A percentile compares a stretch with the other conserved stretches of the same genome.
phyloP scores from a whole-genome alignment of 2,888 invertebrate genomes.

The Andrena chrysosceles region DNA sequence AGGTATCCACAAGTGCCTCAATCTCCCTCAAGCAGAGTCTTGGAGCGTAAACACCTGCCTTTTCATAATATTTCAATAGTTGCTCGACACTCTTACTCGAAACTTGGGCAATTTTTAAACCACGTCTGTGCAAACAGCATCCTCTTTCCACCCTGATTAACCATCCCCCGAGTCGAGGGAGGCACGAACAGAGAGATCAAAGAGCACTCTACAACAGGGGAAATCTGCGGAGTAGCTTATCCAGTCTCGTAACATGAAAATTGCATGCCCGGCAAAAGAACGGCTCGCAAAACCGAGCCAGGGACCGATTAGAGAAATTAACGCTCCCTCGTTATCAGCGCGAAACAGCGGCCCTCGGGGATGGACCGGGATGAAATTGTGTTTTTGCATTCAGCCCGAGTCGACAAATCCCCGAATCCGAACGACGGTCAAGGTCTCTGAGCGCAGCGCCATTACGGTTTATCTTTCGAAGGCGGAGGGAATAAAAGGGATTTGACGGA shows the following conservation, averaged over 20 bases:
- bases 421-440: slow-evolving; percentile 69
- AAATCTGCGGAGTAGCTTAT: slow-evolving; percentile 39
- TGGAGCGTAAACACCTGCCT: too few species aligned
- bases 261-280: slow-evolving; percentile 45
- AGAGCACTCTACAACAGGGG: not conserved
- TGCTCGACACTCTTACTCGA: not conserved
- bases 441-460: slow-evolving; percentile 65
- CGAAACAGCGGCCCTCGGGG: slow-evolving; percentile 35
- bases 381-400: slow-evolving; percentile 61
- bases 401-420: slow-evolving; percentile 65
- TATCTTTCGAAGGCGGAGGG: slow-evolving; percentile 68
- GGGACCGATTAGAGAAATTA: slow-evolving; percentile 69
- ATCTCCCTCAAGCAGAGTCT: too few species aligned
- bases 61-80: too few species aligned
- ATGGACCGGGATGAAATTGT: slow-evolving; percentile 52
- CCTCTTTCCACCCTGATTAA: not conserved
- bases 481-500: slow-evolving; percentile 72
- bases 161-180: not conserved
- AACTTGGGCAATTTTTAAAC: not conserved
- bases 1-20: too few species aligned
- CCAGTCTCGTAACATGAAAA: slow-evolving; percentile 45
- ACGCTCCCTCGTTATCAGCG: slow-evolving; percentile 66
- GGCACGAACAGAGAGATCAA: slow-evolving; percentile 28
- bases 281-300: slow-evolving; percentile 39
- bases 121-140: not conserved